phyloP scores from a whole-genome alignment of 2,113 vertebrate species.

The Anser cygnoides region DNA sequence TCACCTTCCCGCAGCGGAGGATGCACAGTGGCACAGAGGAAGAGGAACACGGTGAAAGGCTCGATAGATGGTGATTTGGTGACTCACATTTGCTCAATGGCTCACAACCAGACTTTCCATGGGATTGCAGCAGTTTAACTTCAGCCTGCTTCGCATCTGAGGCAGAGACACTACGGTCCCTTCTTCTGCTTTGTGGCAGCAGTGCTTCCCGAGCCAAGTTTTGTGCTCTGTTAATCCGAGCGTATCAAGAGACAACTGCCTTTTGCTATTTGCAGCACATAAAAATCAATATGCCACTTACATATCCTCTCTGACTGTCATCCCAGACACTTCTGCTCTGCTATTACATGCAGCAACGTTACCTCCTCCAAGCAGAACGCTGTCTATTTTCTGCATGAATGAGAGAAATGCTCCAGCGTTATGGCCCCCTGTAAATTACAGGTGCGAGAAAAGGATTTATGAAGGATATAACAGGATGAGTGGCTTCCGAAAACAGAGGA shows the following conservation, averaged over 20 bases:
- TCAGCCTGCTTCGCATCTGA: neutral
- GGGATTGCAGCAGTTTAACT: neutral
- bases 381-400: neutral
- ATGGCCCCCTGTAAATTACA: neutral
- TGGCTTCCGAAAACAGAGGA: neutral
- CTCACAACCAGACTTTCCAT: neutral
- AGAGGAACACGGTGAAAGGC: neutral
- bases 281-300: constrained; percentile 17
- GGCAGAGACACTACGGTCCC: accelerated
- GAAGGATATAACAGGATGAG: neutral
- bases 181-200: neutral
- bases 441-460: neutral
- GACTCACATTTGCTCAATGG: constrained; percentile 11
- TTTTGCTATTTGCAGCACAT: neutral
- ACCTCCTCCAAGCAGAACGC: neutral
- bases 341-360: neutral
- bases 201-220: neutral
- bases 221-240: neutral
- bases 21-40: neutral
- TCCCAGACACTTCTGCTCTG: constrained; percentile 5
- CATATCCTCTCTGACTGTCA: neutral
- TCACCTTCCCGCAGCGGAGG: neutral
- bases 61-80: neutral
- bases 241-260: neutral
- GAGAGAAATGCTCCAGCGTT: neutral